phyloP scores from a whole-genome alignment of 2,113 vertebrate genomes.

The Percopsis transmontana region DNA sequence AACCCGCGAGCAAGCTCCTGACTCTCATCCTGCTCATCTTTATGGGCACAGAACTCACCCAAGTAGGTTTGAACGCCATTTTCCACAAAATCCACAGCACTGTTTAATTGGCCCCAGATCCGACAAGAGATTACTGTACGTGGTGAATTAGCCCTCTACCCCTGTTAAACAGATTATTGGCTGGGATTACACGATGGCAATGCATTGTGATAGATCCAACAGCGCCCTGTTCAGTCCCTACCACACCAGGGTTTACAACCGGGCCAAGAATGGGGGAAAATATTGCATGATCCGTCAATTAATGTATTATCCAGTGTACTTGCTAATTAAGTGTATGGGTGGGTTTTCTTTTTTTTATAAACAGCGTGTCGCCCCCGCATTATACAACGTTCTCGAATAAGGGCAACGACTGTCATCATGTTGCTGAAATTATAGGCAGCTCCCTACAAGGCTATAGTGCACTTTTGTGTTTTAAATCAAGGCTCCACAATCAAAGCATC shows the following conservation, averaged over 20 bases:
- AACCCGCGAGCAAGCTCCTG: slow-evolving; percentile 90
- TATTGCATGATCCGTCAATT: slow-evolving; percentile 29
- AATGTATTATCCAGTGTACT: slow-evolving; percentile 27
- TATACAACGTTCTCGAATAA: background rate
- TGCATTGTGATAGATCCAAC: slow-evolving; percentile 51
- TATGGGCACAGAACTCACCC: slow-evolving; percentile 96
- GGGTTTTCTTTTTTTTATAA: background rate
- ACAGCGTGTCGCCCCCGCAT: slow-evolving; percentile 7
- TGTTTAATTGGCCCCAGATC: slow-evolving; percentile 55
- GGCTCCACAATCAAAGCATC: slow-evolving; percentile 46
- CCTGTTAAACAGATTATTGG: slow-evolving; percentile 59
- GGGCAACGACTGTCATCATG: slow-evolving; percentile 13
- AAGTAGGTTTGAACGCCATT: slow-evolving; percentile 89
- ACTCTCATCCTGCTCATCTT: slow-evolving; percentile 91
- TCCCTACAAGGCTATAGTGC: background rate
- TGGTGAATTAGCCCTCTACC: slow-evolving; percentile 55
- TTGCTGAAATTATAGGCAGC: slow-evolving; percentile 1
- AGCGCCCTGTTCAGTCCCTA: slow-evolving; percentile 20
- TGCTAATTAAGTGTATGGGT: slow-evolving; percentile 20
- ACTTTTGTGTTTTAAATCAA: slow-evolving; percentile 16
- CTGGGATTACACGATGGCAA: slow-evolving; percentile 70
- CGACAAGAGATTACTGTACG: slow-evolving; percentile 39
- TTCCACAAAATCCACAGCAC: slow-evolving; percentile 51
- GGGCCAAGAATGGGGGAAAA: background rate
- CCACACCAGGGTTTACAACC: slow-evolving; percentile 17